Evolutionary conservation across 2,797 vertebrate species (phyloP).

Genomic region (Sparidentex hasta): DNA sequence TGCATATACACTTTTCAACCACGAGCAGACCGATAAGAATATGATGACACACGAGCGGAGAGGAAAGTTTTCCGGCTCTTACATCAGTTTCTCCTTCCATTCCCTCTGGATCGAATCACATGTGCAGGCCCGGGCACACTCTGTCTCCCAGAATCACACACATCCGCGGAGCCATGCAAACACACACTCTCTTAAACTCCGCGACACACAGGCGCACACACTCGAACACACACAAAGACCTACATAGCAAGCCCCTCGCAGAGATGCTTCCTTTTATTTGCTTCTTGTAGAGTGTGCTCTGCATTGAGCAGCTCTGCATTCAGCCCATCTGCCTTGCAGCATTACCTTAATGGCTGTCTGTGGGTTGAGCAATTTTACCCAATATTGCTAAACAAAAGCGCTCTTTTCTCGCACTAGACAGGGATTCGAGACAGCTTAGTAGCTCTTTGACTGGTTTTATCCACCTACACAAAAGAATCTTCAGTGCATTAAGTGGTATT

Average conservation of each 20-base stretch:
- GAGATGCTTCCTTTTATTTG: slow-evolving; percentile 78
- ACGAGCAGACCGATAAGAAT: slow-evolving; percentile 65
- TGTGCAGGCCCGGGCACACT: slow-evolving; percentile 63
- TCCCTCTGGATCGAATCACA: slow-evolving; percentile 72
- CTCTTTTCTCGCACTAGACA: slow-evolving; percentile 61
- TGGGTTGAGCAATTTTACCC: slow-evolving; percentile 78
- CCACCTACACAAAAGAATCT: slow-evolving; percentile 74
- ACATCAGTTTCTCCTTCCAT: slow-evolving; percentile 79
- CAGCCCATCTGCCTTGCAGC: slow-evolving; percentile 76
- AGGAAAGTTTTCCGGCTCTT: slow-evolving; percentile 80
- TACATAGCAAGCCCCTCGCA: slow-evolving; percentile 70
- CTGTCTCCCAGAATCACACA: slow-evolving; percentile 69
- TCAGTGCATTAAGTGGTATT: slow-evolving; percentile 71
- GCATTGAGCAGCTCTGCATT: slow-evolving; percentile 67
- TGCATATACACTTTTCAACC: slow-evolving; percentile 61
- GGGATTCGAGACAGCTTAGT: slow-evolving; percentile 74
- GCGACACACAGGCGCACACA: slow-evolving; percentile 37
- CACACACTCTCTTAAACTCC: slow-evolving; percentile 55
- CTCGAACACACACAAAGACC: slow-evolving; percentile 68
- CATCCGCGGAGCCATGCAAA: slow-evolving; percentile 55
- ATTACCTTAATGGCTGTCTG: slow-evolving; percentile 82
- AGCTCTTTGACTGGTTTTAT: slow-evolving; percentile 74
- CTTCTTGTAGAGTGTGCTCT: slow-evolving; percentile 66
- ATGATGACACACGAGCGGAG: slow-evolving; percentile 71
- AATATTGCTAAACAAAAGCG: slow-evolving; percentile 80